Evolutionary conservation across 1,140 invertebrate genomes (phyloP).

Genomic region (Achroia grisella): DNA sequence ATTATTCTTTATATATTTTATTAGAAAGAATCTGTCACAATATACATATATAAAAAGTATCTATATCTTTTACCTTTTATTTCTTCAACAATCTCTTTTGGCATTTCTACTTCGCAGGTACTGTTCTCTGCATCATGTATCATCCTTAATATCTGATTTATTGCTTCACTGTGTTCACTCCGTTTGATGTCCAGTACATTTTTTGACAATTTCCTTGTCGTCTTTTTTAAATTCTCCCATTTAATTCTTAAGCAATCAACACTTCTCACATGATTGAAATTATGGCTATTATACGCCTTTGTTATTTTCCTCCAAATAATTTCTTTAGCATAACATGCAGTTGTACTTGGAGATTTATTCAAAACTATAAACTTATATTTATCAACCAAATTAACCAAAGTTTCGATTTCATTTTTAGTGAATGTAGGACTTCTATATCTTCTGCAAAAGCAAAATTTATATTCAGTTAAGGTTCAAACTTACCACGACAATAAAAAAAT

Average conservation of each 20-base stretch:
- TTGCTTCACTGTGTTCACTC: conserved; percentile 29
- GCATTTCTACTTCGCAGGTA: conserved; percentile 9
- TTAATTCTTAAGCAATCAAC: conserved; percentile 47
- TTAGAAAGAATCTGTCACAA: too few species aligned
- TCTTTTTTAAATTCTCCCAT: conserved; percentile 56
- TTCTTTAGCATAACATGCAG: conserved; percentile 42
- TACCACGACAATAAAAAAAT: too few species aligned
- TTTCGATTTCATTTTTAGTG: conserved; percentile 36
- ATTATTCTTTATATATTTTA: too few species aligned
- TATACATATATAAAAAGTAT: too few species aligned
- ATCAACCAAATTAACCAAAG: conserved; percentile 37
- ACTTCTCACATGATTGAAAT: conserved; percentile 32
- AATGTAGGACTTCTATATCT: conserved; percentile 43
- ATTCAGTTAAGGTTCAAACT: too few species aligned
- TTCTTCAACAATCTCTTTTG: conserved; percentile 18
- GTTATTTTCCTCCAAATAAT: conserved; percentile 43
- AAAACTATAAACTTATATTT: conserved; percentile 47
- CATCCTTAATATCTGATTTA: conserved; percentile 30
- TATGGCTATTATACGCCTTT: conserved; percentile 41
- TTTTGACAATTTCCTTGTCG: conserved; percentile 37
- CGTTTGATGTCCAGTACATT: conserved; percentile 32
- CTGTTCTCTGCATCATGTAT: conserved; percentile 33
- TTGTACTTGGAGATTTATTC: conserved; percentile 40
- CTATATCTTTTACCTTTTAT: conserved; percentile 18
- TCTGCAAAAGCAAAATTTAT: conserved; percentile 8